Evolutionary conservation across 1,140 invertebrate species (phyloP), one percentile per base, ranked within the genome.

Genomic region (Sesamia nonagrioides): DNA sequence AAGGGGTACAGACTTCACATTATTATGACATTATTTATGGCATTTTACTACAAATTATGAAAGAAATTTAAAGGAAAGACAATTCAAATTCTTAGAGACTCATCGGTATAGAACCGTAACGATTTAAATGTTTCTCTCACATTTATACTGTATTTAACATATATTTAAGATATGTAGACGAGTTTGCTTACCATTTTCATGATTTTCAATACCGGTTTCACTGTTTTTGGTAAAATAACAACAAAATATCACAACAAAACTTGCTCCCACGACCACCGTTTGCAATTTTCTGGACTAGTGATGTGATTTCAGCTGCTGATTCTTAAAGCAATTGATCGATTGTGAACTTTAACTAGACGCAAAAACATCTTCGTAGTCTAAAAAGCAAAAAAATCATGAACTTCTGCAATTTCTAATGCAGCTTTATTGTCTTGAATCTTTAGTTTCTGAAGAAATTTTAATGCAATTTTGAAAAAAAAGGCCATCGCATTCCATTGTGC

Each of bases 171-270:
- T 42, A n/a, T 15, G 8, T 17, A 35, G 15, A 3, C 6, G 48
- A 77, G 13, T 56, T 50, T 50, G 73, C 89, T 86, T 81, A 91
- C 91, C 91, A 92, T 90, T 88, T 88, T 84, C 63, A 79, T 73
- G 66, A 68, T 81, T 77, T 83, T 58, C 75, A 84, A 78, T 77
- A 21, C 80, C 77, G 73, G 82, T 85, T 85, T 83, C 82, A 80
- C 83, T 81, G 78, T 88, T 87, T 84, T 81, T 75, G 37, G 40
- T 71, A 77, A 85, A 84, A 78, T 82, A 83, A 82, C 71, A 88
- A 83, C 77, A 84, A 90, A 90, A 89, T 90, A 90, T 83, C 88
- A 91, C 88, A 92, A 92, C 90, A 92, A 91, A 91, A 88, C 85
- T 90, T 86, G 85, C 85, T 88, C 86, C 84, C 83, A 87, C 86